A percentile compares a stretch with the other conserved stretches of the same genome.
phyloP scores from a whole-genome alignment of 2,888 invertebrate genomes.

The Andrena minutula region DNA sequence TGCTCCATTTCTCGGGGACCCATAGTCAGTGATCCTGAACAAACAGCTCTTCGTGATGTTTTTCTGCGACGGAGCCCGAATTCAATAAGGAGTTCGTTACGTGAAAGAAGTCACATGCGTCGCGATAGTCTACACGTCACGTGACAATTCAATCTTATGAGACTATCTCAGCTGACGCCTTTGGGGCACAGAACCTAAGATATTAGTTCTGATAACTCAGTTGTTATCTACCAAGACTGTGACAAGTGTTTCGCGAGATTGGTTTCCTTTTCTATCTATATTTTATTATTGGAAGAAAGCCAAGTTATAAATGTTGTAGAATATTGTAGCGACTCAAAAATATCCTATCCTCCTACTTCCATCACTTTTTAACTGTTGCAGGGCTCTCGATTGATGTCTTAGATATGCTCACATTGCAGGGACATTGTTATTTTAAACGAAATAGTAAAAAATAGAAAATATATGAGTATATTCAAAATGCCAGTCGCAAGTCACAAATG shows the following conservation, averaged over 20 bases:
- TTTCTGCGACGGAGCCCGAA: constrained; percentile 2
- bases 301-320: too few relatives aligned
- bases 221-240: not conserved
- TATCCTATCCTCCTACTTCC: too few relatives aligned
- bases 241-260: not conserved
- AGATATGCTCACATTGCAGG: too few relatives aligned
- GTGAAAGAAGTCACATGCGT: constrained; percentile 1
- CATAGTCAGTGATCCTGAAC: not conserved
- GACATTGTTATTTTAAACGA: too few relatives aligned
- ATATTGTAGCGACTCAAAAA: too few relatives aligned
- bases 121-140: constrained; percentile 15
- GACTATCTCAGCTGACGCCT: constrained; percentile 2
- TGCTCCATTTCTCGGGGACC: not conserved
- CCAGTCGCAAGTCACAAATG: too few relatives aligned
- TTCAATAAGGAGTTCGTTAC: constrained; percentile 4
- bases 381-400: too few relatives aligned
- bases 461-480: too few relatives aligned
- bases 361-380: too few relatives aligned
- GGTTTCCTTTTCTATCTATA: not conserved
- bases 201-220: constrained; percentile 4
- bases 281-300: too few relatives aligned
- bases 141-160: constrained; percentile 25
- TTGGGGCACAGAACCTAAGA: constrained; percentile 3
- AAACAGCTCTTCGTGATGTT: constrained; percentile 6
- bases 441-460: too few relatives aligned